Evolutionary conservation across 2,797 vertebrate species (phyloP).

Genomic region (Sylvilagus floridanus): DNA sequence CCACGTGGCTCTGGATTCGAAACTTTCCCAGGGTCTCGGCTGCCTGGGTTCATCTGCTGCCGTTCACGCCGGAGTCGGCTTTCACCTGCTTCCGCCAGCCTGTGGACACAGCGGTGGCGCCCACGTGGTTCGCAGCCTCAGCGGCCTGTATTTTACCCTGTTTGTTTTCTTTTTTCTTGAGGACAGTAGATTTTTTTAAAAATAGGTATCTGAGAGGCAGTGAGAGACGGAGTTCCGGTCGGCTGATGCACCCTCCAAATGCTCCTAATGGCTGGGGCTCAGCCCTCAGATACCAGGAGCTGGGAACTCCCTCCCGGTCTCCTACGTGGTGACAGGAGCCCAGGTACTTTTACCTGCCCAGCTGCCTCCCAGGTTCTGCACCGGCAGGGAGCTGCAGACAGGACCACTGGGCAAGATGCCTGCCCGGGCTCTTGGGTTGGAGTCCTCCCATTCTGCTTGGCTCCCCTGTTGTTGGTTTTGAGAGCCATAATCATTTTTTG

Average conservation of each 20-base stretch:
- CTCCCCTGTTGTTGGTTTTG: not conserved
- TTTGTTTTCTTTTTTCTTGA: not conserved
- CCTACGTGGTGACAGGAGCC: too few relatives aligned
- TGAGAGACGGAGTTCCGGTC: too few relatives aligned
- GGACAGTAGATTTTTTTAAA: not conserved
- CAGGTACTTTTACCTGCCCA: too few relatives aligned
- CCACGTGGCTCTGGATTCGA: fast-evolving
- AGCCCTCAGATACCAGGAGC: too few relatives aligned
- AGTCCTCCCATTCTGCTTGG: not conserved
- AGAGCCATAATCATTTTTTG: not conserved
- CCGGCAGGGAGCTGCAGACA: too few relatives aligned
- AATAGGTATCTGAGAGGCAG: too few relatives aligned
- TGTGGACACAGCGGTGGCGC: not conserved
- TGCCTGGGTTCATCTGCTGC: not conserved
- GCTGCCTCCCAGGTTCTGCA: too few relatives aligned
- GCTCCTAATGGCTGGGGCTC: too few relatives aligned
- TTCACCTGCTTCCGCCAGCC: not conserved
- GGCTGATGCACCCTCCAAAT: too few relatives aligned
- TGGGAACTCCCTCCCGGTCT: too few relatives aligned
- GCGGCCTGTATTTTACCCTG: not conserved
- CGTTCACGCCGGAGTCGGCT: not conserved
- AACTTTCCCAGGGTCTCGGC: not conserved
- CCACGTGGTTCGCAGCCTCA: fast-evolving
- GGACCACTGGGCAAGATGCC: too few relatives aligned
- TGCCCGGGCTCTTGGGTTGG: not conserved